Evolutionary conservation across 2,888 invertebrate genomes (phyloP).

Genomic region (Latrodectus elegans): DNA sequence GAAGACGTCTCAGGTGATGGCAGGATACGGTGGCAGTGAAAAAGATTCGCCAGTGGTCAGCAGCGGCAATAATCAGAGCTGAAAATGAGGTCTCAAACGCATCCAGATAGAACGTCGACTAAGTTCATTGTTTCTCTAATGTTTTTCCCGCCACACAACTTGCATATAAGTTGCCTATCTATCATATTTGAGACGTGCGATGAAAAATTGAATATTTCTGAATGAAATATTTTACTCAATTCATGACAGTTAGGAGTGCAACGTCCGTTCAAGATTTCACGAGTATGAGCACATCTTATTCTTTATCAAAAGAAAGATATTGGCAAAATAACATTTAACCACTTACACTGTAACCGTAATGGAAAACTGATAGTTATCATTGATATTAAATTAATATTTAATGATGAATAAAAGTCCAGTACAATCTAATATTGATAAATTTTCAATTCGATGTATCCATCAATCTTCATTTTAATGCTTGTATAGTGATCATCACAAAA

Average conservation of each 20-base stretch:
- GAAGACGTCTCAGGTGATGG: not conserved
- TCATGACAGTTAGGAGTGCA: not conserved
- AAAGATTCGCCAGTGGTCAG: constrained; percentile 31
- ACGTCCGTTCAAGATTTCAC: not conserved
- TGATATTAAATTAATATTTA: no score
- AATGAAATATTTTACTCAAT: not conserved
- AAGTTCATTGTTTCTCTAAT: not conserved
- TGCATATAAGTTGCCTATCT: not conserved
- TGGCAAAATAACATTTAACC: no score
- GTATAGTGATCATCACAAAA: no score
- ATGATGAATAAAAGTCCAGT: no score
- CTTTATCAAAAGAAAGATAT: no score
- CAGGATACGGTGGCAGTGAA: constrained; percentile 7
- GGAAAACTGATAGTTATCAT: no score
- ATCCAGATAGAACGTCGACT: constrained; percentile 6
- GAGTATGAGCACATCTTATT: not conserved
- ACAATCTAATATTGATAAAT: no score
- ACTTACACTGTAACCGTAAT: no score
- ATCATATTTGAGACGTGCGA: not conserved
- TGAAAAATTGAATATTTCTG: not conserved
- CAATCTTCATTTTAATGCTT: no score
- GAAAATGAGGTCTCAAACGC: constrained; percentile 43
- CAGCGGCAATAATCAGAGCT: constrained; percentile 52
- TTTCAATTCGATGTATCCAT: no score
- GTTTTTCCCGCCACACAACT: not conserved